These are phyloP conservation scores for Cuculus canorus DNA, from an alignment of 2,797 vertebrate genomes.

Conservation along the genomic window DNA sequence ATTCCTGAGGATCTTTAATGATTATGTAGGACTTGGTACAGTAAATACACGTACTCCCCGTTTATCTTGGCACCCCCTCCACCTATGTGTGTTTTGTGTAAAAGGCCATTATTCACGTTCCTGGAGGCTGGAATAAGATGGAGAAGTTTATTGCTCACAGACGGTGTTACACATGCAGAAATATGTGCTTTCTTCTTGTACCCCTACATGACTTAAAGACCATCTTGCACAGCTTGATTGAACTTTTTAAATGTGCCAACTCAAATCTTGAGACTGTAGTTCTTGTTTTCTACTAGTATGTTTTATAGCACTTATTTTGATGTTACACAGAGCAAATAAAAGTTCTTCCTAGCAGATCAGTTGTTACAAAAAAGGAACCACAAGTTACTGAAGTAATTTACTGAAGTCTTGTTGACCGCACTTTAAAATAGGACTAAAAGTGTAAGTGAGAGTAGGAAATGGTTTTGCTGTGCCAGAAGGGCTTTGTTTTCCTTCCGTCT, in stretches of 20 bases:
- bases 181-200: background rate
- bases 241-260: background rate
- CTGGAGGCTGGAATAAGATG: background rate
- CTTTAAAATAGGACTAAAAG: background rate
- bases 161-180: slow-evolving; percentile 7
- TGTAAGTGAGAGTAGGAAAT: background rate
- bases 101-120: background rate
- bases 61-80: slow-evolving; percentile 26
- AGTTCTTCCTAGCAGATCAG: background rate
- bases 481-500: background rate
- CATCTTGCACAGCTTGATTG: background rate
- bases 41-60: background rate
- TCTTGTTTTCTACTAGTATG: background rate
- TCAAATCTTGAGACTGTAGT: background rate
- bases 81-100: background rate
- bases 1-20: background rate
- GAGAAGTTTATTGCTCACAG: slow-evolving; percentile 20
- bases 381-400: background rate
- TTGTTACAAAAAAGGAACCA: background rate
- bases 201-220: background rate
- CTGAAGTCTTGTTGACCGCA: background rate
- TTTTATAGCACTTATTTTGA: background rate
- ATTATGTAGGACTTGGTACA: background rate
- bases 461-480: background rate
- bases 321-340: background rate